A percentile compares a stretch with the other conserved stretches of the same genome.
Conservation (phyloP, 2,113 vertebrate species). For the Polypterus senegalus region DNA sequence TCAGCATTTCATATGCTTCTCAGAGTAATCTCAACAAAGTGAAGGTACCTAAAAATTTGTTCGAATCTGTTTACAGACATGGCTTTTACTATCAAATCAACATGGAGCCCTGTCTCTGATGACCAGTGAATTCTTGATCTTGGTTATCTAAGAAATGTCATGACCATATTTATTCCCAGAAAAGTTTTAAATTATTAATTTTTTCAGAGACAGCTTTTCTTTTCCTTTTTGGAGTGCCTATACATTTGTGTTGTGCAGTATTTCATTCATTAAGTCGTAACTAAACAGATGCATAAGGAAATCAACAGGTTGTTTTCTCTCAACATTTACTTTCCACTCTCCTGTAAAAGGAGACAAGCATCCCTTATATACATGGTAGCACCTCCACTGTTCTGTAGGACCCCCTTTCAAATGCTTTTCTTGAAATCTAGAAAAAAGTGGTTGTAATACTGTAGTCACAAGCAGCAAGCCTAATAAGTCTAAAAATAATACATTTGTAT, state of each 20-base stretch:
- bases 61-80: slow-evolving; percentile 13
- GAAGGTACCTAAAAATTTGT: slow-evolving; percentile 9
- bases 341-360: not conserved
- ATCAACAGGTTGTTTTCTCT: slow-evolving; percentile 1
- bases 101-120: not conserved
- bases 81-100: not conserved
- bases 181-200: slow-evolving; percentile 1
- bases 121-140: slow-evolving; percentile 18
- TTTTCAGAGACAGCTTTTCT: slow-evolving; percentile 2
- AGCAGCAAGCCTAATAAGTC: no score
- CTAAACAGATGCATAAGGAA: not conserved
- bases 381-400: no score
- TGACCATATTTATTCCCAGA: slow-evolving; percentile 13
- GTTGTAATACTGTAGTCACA: no score
- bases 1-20: not conserved
- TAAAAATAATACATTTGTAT: no score
- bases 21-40: slow-evolving; percentile 14
- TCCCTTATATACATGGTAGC: not conserved
- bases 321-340: slow-evolving; percentile 2
- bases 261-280: slow-evolving; percentile 2
- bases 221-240: slow-evolving; percentile 11
- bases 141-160: slow-evolving; percentile 10
- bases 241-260: slow-evolving; percentile 6
- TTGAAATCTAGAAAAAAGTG: no score
- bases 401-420: no score